Conservation (phyloP, 2,888 invertebrate genomes). For the Proisotoma minuta region DNA sequence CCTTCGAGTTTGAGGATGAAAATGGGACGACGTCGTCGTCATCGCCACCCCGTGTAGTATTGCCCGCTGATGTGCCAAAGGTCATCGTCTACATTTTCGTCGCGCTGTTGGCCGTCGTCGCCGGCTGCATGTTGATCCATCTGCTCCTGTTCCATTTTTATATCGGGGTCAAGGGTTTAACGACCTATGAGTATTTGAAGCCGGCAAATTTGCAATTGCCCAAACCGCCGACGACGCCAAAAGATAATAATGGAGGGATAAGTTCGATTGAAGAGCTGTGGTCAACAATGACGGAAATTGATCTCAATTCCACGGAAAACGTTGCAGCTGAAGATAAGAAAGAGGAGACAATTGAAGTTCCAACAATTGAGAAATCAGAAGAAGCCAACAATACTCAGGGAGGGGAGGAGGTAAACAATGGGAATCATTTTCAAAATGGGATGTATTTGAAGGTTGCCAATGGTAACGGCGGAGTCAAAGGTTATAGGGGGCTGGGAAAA, state of each 20-base stretch:
- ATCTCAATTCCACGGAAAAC: conserved; percentile 39
- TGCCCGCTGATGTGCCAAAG: conserved; percentile 29
- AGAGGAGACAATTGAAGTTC: too few relatives aligned
- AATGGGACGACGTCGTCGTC: neutral
- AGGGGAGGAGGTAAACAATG: too few relatives aligned
- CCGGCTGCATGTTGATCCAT: conserved; percentile 72
- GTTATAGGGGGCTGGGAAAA: neutral
- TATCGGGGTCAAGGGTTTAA: conserved; percentile 74
- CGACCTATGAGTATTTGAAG: conserved; percentile 83
- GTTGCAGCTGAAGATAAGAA: too few relatives aligned
- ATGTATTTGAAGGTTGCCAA: neutral
- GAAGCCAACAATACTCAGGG: too few relatives aligned
- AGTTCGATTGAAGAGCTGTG: conserved; percentile 35
- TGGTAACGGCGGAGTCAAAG: neutral
- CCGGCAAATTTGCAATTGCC: conserved; percentile 26
- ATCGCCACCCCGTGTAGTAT: neutral
- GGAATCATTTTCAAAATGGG: too few relatives aligned
- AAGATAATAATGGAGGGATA: conserved; percentile 10
- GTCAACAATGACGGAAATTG: conserved; percentile 47
- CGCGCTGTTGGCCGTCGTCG: conserved; percentile 67
- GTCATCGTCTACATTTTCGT: conserved; percentile 59
- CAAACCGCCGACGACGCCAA: conserved; percentile 8
- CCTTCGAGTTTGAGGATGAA: neutral
- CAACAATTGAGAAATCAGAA: too few relatives aligned
- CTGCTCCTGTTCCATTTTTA: conserved; percentile 84